Base-by-base conservation (phyloP, 2,113 vertebrate species). In the Danionella cerebrum region DNA sequence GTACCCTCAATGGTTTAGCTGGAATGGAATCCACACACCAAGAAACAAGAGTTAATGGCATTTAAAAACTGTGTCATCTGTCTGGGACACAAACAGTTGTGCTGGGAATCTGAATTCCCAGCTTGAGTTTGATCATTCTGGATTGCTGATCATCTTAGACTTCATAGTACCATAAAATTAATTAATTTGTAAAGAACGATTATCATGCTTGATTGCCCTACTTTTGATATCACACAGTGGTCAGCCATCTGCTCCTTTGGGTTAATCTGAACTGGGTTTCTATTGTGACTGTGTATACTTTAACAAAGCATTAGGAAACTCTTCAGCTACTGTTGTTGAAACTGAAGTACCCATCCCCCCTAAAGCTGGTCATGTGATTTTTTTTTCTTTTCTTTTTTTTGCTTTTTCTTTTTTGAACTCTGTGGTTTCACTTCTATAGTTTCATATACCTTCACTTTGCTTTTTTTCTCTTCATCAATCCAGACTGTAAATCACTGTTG, bases 41-140 rank as follows among this genome's bases (percentile, higher is more conserved):
- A 64, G 53, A 65, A 45, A 21, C 73, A 47, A n/a, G 73, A 65
- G 72, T 82, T 79, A 79, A 79, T 68, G 35, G 24, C 54, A 44
- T 41, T 71, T 64, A 58, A n/a, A n/a, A 84, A 81, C 72, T 82
- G 77, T 80, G 75, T 83, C 81, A 83, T 57, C 74, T 78, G 78
- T 79, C 76, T 78, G 65, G 76, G 82, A 72, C 74, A 79, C 70
- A 69, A 70, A 66, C 75, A 29, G 13, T 35, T 14, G 44, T 3
- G 33, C 21, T 53, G 35, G 10, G n/a, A n/a, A 16, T 22, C 33
- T n/a, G 10, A 29, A 33, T 33, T 14, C 51, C 10, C 8, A 52
- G 5, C 50, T 18, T 10, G 29, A 3, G 31, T 53, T 31, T 33
- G 51, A 8, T 9, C 6, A 11, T 10, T 31, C 29, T 29, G 16